Base-by-base conservation (phyloP, 2,888 invertebrate species). In the Seira musarum region DNA sequence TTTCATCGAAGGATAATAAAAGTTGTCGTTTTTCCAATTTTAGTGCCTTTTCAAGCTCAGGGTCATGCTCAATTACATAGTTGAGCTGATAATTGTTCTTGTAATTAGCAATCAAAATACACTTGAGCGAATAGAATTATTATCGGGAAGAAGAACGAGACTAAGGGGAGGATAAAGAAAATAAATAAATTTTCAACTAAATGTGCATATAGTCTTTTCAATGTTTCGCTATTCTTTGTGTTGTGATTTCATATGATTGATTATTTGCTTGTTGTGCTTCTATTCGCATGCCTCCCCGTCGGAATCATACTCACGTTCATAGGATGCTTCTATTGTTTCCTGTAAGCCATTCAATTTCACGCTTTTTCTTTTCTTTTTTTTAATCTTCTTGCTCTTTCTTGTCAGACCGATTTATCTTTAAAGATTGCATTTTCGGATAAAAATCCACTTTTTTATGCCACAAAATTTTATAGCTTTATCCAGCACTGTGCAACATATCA, bases 301-400 rank as follows among this genome's bases (percentile, higher is more conserved):
- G 78, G 69, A 74, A 73, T 81, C 3, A 78, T 81, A 22, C 78
- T 81, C 19, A 24, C 74, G 70, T 81, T 81, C 60, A 78, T 81
- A 57, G 81, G 81, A 65, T 81, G 81, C 57, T 73, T 78, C 67
- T 78, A 81, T 67, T 81, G 77, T 61, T 78, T 77, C 49, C 17
- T 81, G 81, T 81, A 72, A 81, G 81, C 66, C 15, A 17, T 22
- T 57, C 57, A 17, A 15, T 57, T n/a, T 57, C 57, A 15, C 57
- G 6, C 17, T 57, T 3, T n/a, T 57, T 57, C 15, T 57, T 15
- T 57, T 10, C 17, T 13, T n/a, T n/a, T 15, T 10, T 57, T 57
- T n/a, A n/a, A n/a, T n/a, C n/a, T n/a, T n/a, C n/a, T n/a, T n/a
- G n/a, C n/a, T n/a, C n/a, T n/a, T n/a, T n/a, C n/a, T n/a, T n/a